Percentiles rank a stretch among this genome's conserved stretches.
Conservation (phyloP, 2,888 invertebrate genomes). For the Aspidiotus rigidus region DNA sequence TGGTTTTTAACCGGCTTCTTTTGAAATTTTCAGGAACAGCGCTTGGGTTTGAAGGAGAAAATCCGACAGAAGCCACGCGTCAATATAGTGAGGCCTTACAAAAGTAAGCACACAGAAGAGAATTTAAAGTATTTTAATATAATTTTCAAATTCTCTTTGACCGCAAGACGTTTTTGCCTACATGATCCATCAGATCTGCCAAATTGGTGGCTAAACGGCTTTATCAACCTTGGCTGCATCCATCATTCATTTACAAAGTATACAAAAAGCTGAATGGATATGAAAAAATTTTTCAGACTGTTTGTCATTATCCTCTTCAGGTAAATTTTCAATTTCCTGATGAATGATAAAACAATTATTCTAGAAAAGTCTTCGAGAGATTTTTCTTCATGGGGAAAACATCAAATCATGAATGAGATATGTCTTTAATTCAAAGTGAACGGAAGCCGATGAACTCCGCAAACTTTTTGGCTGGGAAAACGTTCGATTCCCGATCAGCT, state of each 20-base stretch:
- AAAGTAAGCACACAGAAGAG: slow-evolving; percentile 33
- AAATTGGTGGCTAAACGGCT: slow-evolving; percentile 37
- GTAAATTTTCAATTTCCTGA: neutral
- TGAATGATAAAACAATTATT: too few relatives aligned
- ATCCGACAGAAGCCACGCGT: slow-evolving; percentile 34
- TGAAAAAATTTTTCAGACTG: slow-evolving; percentile 11
- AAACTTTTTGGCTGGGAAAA: too few relatives aligned
- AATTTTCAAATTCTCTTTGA: too few relatives aligned
- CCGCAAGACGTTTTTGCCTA: neutral
- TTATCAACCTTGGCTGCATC: slow-evolving; percentile 38
- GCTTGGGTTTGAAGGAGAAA: slow-evolving; percentile 36
- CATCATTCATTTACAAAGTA: slow-evolving; percentile 36
- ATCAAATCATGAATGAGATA: too few relatives aligned
- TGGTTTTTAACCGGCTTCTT: too few relatives aligned
- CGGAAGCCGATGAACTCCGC: too few relatives aligned
- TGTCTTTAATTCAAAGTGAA: too few relatives aligned
- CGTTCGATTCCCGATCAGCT: too few relatives aligned
- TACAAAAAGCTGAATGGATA: slow-evolving; percentile 35
- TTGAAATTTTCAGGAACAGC: slow-evolving; percentile 36
- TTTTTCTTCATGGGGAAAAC: too few relatives aligned
- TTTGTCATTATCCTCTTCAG: slow-evolving; percentile 8
- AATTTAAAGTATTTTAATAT: too few relatives aligned
- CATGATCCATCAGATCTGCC: slow-evolving; percentile 35
- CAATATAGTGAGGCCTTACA: slow-evolving; percentile 37
- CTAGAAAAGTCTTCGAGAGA: too few relatives aligned